Base-by-base conservation (phyloP, 2,888 invertebrate genomes). In the Lissonota sp. region DNA sequence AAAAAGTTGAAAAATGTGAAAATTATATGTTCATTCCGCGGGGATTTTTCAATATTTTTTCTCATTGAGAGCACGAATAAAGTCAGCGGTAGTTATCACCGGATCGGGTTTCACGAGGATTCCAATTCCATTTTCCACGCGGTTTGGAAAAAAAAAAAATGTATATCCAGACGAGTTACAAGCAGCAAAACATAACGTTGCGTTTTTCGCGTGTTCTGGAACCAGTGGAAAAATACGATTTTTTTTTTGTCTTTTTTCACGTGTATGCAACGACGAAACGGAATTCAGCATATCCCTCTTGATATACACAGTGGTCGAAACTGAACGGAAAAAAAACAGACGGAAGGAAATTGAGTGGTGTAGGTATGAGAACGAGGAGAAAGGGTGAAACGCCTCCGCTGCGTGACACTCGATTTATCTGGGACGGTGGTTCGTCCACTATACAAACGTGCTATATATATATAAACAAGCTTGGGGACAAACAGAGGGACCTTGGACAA, bases 331-430 rank as follows among this genome's bases (percentile, higher is more conserved):
- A 7, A 10, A 26, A 10, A 26, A 6, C 0, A 53, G 39, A 14
- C 8, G 37, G 51, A 51, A 44, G 16, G 51, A 58, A 39, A 14
- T 40, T 16, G 12, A 2, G 67, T 49, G 42, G 57, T 58, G 46
- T 55, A 46, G 26, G 53, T 66, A 46, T 37, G 70, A 58, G 57
- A n/a, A 64, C 12, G 37, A 51, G 53, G 57, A 49, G 66, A 7
- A 62, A 55, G 72, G 72, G 49, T 40, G 76, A 70, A 77, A 73
- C 69, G 57, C 73, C 69, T 74, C 69, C 63, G 70, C 57, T 70
- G 76, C 69, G 75, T 77, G 76, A 77, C 70, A 77, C 76, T 77
- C 76, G 76, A 70, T 77, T 70, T 77, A 77, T 70, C 76, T 63
- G 70, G 63, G 39, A 63, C 70, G 46, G 70, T 77, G 76, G 70